These are phyloP conservation scores for Cydia strobilella DNA, from an alignment of 1,140 invertebrate genomes.

Conservation along the genomic window DNA sequence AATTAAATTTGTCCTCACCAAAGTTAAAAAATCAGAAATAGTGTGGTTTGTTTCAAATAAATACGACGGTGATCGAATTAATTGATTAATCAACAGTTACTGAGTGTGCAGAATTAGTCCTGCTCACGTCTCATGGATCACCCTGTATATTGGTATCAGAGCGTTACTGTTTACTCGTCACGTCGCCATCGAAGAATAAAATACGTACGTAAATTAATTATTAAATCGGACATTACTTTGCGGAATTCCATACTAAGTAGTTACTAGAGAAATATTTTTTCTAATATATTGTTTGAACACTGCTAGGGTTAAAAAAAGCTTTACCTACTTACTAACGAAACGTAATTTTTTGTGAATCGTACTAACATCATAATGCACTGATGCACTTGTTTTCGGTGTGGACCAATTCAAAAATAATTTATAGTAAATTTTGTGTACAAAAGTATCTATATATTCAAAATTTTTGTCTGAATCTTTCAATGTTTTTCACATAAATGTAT, in stretches of 20 bases:
- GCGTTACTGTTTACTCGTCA: neutral
- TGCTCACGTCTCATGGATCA: too few species aligned
- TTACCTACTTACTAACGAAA: neutral
- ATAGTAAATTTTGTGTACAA: neutral
- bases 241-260: too few species aligned
- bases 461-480: neutral
- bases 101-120: too few species aligned
- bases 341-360: neutral
- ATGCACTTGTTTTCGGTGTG: constrained; percentile 27
- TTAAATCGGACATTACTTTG: too few species aligned
- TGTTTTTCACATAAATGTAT: constrained; percentile 13
- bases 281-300: neutral
- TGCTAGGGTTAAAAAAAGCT: neutral
- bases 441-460: neutral
- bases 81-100: too few species aligned
- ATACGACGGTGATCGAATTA: too few species aligned
- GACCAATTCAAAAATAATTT: constrained; percentile 31
- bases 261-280: too few species aligned
- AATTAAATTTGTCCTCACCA: too few species aligned
- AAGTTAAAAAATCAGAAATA: too few species aligned
- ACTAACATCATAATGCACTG: constrained; percentile 16
- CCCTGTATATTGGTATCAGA: too few species aligned
- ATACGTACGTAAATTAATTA: neutral
- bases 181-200: neutral
- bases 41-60: too few species aligned